A percentile compares a stretch with the other conserved stretches of the same genome.
Conservation (phyloP, 2,797 vertebrate species). For the Perodicticus potto region DNA sequence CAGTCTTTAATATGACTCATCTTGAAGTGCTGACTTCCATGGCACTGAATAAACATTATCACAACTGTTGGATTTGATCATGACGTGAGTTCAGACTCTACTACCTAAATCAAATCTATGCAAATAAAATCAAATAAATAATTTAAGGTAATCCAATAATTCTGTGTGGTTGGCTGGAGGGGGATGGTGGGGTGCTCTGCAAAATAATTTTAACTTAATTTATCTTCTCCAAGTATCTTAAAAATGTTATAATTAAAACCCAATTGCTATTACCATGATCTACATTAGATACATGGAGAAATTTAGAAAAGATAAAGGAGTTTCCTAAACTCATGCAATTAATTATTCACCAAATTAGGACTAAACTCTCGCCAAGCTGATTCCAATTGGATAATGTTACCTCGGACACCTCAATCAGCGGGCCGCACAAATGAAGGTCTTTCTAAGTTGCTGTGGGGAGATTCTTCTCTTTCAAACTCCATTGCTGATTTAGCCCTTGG, state of each 20-base stretch:
- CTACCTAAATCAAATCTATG: neutral
- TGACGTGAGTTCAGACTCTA: neutral
- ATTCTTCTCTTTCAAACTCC: neutral
- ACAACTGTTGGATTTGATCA: neutral
- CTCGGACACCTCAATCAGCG: neutral
- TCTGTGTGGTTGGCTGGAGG: neutral
- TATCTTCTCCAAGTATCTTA: constrained; percentile 26
- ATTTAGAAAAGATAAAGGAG: neutral
- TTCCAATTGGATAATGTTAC: neutral
- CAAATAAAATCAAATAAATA: constrained; percentile 33
- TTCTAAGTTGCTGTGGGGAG: neutral
- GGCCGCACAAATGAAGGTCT: neutral
- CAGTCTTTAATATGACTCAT: constrained; percentile 44
- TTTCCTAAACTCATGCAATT: neutral
- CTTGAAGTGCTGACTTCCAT: neutral
- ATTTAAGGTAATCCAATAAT: neutral
- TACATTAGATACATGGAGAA: neutral
- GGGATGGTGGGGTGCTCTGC: neutral
- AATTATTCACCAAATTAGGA: neutral
- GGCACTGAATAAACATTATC: constrained; percentile 19
- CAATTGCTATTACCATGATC: neutral
- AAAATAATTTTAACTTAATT: constrained; percentile 14
- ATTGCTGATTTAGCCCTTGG: neutral
- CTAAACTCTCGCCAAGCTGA: neutral
- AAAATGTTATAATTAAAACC: neutral